phyloP scores from a whole-genome alignment of 1,140 invertebrate species.

The Platyscapa corneri region DNA sequence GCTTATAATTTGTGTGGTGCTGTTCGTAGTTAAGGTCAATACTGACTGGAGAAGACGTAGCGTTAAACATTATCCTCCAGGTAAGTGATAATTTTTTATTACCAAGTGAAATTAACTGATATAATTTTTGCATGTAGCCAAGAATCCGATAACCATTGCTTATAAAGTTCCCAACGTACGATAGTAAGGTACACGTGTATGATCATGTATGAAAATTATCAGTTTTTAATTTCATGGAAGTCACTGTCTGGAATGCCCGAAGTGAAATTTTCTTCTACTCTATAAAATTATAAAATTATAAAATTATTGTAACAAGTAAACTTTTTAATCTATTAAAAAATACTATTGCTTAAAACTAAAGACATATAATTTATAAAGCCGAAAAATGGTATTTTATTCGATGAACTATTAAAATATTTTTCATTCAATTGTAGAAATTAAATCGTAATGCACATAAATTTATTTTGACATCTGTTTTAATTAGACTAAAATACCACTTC shows the following conservation, averaged over 20 bases:
- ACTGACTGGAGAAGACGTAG: slow-evolving; percentile 48
- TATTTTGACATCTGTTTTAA: background rate
- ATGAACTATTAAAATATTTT: no score
- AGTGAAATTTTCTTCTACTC: no score
- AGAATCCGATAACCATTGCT: background rate
- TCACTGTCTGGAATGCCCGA: no score
- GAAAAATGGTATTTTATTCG: no score
- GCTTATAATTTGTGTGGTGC: slow-evolving; percentile 44
- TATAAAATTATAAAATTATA: no score
- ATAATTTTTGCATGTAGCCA: background rate
- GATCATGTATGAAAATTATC: no score
- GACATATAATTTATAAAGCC: no score
- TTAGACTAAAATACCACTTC: background rate
- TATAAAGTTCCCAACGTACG: background rate
- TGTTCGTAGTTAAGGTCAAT: slow-evolving; percentile 53
- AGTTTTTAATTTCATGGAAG: no score
- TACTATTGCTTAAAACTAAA: no score
- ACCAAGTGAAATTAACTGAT: background rate
- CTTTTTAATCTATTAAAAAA: no score
- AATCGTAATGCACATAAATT: background rate
- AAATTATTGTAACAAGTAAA: no score
- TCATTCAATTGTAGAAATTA: background rate
- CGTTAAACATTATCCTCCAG: slow-evolving; percentile 59
- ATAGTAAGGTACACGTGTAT: no score
- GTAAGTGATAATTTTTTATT: slow-evolving; percentile 49